Conservation (phyloP, 2,113 vertebrate species). For the Apteryx mantelli region DNA sequence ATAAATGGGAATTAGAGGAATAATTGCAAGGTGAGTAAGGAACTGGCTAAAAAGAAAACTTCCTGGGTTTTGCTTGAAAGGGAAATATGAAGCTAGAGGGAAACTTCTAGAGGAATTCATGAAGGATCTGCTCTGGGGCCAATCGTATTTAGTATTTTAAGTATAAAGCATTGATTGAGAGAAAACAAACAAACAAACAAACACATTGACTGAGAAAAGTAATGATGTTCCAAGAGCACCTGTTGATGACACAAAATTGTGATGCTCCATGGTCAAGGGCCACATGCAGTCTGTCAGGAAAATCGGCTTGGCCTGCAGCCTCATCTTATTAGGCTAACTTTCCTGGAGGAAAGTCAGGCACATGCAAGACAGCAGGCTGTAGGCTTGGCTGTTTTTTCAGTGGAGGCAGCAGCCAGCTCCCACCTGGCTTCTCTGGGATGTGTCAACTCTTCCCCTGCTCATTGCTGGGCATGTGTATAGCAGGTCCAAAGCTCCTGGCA, state of each 20-base stretch:
- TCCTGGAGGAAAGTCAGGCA: not conserved
- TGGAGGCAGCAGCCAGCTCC: not conserved
- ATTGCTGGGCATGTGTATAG: not conserved
- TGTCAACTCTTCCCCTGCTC: not conserved
- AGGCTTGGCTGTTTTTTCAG: not conserved
- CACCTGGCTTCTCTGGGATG: not conserved
- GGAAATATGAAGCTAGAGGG: not conserved
- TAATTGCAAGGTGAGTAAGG: conserved; percentile 60
- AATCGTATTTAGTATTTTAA: not conserved
- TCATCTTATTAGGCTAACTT: not conserved
- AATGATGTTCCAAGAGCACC: not conserved
- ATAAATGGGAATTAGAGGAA: conserved; percentile 54
- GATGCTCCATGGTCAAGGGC: not conserved
- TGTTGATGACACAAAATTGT: not conserved
- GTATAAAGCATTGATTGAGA: not conserved
- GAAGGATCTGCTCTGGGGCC: not conserved
- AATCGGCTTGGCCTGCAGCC: not conserved
- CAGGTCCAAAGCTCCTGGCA: not conserved
- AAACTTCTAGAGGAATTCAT: not conserved
- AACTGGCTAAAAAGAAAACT: conserved; percentile 22
- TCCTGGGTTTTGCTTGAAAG: not conserved
- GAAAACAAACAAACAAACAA: not conserved
- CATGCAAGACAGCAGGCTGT: accelerated
- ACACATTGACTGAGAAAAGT: not conserved
- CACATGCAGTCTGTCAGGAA: not conserved